Percentiles rank a stretch among this genome's conserved stretches.
Conservation (phyloP, 2,888 invertebrate genomes). For the Ichneumoninae sp. region DNA sequence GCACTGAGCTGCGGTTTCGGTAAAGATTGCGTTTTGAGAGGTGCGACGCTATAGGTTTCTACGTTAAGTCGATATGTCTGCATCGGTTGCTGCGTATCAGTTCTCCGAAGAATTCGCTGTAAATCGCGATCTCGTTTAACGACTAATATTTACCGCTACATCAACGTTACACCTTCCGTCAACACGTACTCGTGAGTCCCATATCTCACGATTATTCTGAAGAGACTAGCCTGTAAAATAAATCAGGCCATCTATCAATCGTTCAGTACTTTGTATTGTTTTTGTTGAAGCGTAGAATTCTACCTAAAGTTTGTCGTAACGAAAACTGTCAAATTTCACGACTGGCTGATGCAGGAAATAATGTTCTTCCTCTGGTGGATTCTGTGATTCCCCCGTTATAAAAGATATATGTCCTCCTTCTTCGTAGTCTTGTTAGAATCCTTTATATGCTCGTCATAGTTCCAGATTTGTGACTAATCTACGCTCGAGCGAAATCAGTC, state of each 20-base stretch:
- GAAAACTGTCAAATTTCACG: constrained; percentile 38
- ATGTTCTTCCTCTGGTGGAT: background rate
- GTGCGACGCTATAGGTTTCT: constrained; percentile 62
- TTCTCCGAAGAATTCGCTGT: constrained; percentile 53
- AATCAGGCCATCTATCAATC: constrained; percentile 57
- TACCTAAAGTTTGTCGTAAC: constrained; percentile 61
- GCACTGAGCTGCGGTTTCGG: constrained; percentile 64
- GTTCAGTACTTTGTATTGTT: constrained; percentile 59
- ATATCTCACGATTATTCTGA: constrained; percentile 49
- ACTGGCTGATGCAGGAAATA: constrained; percentile 60
- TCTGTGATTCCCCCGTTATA: background rate
- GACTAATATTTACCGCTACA: constrained; percentile 52
- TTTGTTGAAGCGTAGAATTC: constrained; percentile 66
- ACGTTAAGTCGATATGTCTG: constrained; percentile 45
- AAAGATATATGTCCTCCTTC: constrained; percentile 37
- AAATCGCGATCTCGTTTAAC: constrained; percentile 19
- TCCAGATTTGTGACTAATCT: constrained; percentile 27
- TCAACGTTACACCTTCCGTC: constrained; percentile 47
- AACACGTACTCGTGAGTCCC: constrained; percentile 42
- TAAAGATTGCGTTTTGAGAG: constrained; percentile 54
- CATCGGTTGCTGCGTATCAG: constrained; percentile 36
- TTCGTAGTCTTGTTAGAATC: constrained; percentile 47
- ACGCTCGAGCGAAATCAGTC: constrained; percentile 43
- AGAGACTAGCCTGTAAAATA: constrained; percentile 39
- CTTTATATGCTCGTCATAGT: constrained; percentile 24